Base-by-base conservation (phyloP, 2,113 vertebrate genomes). In the Carassius gibelio region DNA sequence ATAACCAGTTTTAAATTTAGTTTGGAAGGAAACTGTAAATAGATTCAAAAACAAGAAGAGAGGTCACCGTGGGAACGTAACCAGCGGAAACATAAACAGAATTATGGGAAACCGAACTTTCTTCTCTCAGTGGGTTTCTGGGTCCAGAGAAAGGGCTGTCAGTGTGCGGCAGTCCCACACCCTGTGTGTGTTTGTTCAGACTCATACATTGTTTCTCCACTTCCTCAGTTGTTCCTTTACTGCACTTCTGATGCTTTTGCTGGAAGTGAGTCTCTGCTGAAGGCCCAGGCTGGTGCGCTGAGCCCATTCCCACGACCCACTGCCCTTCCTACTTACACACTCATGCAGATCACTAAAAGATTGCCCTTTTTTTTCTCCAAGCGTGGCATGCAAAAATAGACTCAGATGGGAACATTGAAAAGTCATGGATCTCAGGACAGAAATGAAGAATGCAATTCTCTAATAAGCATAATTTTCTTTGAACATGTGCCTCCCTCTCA, bases 191-290 rank as follows among this genome's bases (percentile, higher is more conserved):
- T 77, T 85, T 68, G 87, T 89, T 88, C 89, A 91, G 88, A 87
- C 84, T 88, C 85, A 0, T 78, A 59, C 94, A 95, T 95, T 95
- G 94, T 95, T 94, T 89, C 88, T 72, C 71, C 36, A 91, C 72
- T 94, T 95, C 94, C 94, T 92, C 88, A 87, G 79, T 86, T 85
- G 85, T 86, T 86, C 89, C 64, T 88, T 88, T 82, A 78, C 81
- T 48, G 69, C 62, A 88, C 50, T 89, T 84, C 81, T 88, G 88
- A 82, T 82, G 89, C 88, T 91, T 91, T 93, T 86, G 68, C 76
- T 89, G 90, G 90, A 89, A 88, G 88, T 88, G 90, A 86, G 86
- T 91, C 89, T 86, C 83, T 75, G 26, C 86, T 84, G 90, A 87
- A 75, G 78, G 82, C 82, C 72, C 57, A 52, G 57, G 84, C 86